These are phyloP conservation scores for Corvus hawaiiensis DNA, from an alignment of 2,113 vertebrate genomes.

Conservation along the genomic window DNA sequence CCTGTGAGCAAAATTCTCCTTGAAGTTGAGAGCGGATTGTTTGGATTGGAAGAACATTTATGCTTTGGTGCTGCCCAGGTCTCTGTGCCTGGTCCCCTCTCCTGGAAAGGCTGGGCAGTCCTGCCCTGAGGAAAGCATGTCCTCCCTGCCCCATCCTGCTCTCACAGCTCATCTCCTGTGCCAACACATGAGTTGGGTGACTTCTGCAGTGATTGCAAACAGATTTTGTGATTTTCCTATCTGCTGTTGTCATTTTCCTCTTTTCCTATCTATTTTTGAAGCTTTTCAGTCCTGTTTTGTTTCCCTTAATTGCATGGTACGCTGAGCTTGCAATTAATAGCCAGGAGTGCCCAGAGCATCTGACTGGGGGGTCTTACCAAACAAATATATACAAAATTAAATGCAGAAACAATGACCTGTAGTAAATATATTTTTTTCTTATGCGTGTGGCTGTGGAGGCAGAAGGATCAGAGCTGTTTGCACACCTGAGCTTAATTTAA, in stretches of 20 bases:
- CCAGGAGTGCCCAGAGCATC: not conserved
- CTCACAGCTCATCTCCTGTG: not conserved
- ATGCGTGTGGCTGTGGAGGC: not conserved
- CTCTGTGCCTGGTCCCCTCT: not conserved
- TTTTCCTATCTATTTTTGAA: not conserved
- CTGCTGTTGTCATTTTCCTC: not conserved
- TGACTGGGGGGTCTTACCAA: not conserved
- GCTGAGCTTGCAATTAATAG: not conserved
- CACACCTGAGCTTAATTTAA: not conserved
- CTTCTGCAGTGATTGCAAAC: not conserved
- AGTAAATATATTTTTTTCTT: not conserved
- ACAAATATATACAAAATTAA: not conserved
- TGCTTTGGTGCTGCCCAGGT: not conserved
- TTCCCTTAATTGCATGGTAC: not conserved
- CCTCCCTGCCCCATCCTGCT: not conserved
- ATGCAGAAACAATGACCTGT: not conserved
- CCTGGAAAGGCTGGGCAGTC: not conserved
- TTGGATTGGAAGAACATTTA: not conserved
- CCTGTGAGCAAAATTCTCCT: not conserved
- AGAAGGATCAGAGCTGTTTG: not conserved
- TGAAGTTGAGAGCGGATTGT: not conserved
- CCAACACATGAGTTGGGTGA: fast-evolving
- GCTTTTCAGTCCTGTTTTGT: not conserved
- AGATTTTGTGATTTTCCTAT: fast-evolving
- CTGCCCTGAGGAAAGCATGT: fast-evolving